Percentiles rank a stretch among this genome's conserved stretches.
phyloP scores from a whole-genome alignment of 2,888 invertebrate species.

The Diplolepis rosae region DNA sequence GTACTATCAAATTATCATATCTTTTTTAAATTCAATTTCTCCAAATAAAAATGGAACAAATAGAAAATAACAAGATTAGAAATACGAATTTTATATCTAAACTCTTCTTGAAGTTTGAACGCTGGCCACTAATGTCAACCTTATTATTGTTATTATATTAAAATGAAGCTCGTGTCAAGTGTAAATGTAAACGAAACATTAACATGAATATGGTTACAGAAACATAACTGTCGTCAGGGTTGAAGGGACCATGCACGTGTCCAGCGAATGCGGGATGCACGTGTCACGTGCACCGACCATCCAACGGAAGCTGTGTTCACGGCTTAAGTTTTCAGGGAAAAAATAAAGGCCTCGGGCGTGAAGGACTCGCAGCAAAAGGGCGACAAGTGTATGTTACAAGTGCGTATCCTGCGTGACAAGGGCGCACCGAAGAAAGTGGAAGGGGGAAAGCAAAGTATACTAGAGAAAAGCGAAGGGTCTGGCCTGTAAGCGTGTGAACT shows the following conservation, averaged over 20 bases:
- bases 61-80: no score
- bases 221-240: slow-evolving; percentile 20
- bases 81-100: no score
- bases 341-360: slow-evolving; percentile 39
- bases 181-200: slow-evolving; percentile 5
- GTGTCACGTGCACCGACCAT: slow-evolving; percentile 46
- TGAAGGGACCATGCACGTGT: slow-evolving; percentile 44
- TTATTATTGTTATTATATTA: not conserved
- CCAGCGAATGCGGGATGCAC: slow-evolving; percentile 48
- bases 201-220: slow-evolving; percentile 20
- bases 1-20: no score
- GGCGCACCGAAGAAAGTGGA: slow-evolving; percentile 40
- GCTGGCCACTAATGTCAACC: no score
- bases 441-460: slow-evolving; percentile 28
- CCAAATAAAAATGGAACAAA: no score
- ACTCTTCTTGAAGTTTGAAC: no score
- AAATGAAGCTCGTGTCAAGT: slow-evolving; percentile 4
- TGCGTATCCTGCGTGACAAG: slow-evolving; percentile 47
- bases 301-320: slow-evolving; percentile 27
- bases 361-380: slow-evolving; percentile 35
- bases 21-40: no score
- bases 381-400: slow-evolving; percentile 47
- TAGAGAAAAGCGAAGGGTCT: slow-evolving; percentile 33
- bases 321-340: slow-evolving; percentile 41
- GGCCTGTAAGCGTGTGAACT: slow-evolving; percentile 45